Evolutionary conservation across 2,113 vertebrate genomes (phyloP).

Genomic region (Bujurquina vittata): DNA sequence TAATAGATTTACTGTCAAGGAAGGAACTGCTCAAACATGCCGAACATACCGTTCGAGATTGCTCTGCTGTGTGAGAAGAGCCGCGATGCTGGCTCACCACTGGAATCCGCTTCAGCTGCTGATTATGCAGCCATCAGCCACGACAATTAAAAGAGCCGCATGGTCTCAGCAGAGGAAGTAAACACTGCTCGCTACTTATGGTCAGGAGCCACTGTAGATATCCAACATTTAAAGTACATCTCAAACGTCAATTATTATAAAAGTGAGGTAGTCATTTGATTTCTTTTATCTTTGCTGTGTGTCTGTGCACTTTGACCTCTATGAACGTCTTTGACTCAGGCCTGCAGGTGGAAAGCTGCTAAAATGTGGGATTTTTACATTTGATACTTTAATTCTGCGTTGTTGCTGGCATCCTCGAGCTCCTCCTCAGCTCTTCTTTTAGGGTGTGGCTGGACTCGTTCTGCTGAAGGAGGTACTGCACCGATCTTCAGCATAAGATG

Average conservation of each 20-base stretch:
- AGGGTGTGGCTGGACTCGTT: background rate
- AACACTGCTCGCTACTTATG: background rate
- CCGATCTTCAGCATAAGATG: background rate
- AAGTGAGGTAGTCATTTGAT: background rate
- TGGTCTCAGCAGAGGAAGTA: background rate
- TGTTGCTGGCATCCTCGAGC: background rate
- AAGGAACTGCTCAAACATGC: background rate
- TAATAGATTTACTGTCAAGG: background rate
- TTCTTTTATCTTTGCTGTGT: background rate
- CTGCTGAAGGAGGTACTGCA: background rate
- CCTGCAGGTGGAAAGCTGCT: rapidly evolving
- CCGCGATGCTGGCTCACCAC: background rate
- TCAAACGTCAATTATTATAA: background rate
- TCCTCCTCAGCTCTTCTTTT: background rate
- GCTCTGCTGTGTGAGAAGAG: background rate
- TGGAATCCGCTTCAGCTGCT: background rate
- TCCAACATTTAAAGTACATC: background rate
- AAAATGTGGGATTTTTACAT: background rate
- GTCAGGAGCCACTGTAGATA: background rate
- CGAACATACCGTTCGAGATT: background rate
- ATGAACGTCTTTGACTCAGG: background rate
- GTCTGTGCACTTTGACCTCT: background rate
- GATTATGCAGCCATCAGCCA: background rate
- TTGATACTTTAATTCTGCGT: background rate
- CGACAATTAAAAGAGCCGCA: background rate